These are phyloP conservation scores for Poliocrania exsul DNA, from an alignment of 2,797 vertebrate genomes.

Conservation along the genomic window DNA sequence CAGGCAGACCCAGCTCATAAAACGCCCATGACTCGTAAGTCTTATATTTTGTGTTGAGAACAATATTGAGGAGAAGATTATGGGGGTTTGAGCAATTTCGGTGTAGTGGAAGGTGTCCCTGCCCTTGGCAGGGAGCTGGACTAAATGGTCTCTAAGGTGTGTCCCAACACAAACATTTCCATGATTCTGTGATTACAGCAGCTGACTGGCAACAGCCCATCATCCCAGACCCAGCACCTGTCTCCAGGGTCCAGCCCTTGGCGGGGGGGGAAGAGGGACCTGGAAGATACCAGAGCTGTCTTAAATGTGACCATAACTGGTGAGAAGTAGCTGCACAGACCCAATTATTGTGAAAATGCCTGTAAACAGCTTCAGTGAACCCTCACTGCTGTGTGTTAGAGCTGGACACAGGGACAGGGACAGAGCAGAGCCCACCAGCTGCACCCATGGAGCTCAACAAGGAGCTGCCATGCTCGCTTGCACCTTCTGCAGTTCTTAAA, in stretches of 20 bases:
- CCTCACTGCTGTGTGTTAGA: rapidly evolving
- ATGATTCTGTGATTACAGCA: not conserved
- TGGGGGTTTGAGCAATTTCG: not conserved
- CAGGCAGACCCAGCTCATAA: not conserved
- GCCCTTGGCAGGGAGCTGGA: not conserved
- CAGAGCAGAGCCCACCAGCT: not conserved
- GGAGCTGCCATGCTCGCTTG: rapidly evolving
- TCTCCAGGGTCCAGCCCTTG: not conserved
- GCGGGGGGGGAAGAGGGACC: too few species aligned
- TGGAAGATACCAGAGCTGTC: not conserved
- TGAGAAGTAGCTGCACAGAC: not conserved
- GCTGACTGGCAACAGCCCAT: not conserved
- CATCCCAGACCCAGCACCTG: not conserved
- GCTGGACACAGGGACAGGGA: not conserved
- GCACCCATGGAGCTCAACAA: not conserved
- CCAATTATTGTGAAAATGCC: not conserved
- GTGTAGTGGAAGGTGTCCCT: not conserved
- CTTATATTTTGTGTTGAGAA: not conserved
- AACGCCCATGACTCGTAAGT: rapidly evolving
- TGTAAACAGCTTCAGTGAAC: rapidly evolving
- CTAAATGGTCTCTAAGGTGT: not conserved
- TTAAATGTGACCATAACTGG: too few species aligned
- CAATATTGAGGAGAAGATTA: not conserved
- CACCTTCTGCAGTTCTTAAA: not conserved
- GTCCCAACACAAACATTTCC: not conserved